These are phyloP conservation scores for Sterna hirundo DNA, from an alignment of 2,113 vertebrate species.

Conservation along the genomic window DNA sequence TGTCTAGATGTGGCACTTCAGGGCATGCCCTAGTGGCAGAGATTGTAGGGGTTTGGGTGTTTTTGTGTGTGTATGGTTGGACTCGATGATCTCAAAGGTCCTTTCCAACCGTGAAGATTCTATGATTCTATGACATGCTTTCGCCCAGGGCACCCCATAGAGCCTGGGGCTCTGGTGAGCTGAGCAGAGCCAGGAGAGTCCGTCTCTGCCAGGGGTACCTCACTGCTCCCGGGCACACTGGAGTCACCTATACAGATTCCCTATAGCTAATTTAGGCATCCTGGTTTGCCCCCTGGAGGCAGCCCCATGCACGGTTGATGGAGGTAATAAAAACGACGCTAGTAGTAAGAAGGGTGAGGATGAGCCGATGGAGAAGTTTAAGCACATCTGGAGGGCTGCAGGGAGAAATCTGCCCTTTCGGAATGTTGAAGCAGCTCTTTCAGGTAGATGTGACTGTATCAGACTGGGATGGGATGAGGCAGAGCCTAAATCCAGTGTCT, in stretches of 20 bases:
- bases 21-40: no score
- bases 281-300: constrained; percentile 66
- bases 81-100: no score
- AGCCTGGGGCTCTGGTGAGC: fast-evolving
- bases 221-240: background rate
- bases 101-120: no score
- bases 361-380: background rate
- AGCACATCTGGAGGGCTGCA: background rate
- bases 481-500: background rate
- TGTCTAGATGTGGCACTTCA: no score
- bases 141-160: background rate
- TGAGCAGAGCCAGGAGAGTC: background rate
- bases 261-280: background rate
- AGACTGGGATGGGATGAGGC: background rate
- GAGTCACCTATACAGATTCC: background rate
- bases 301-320: background rate
- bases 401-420: background rate
- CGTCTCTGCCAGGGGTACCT: fast-evolving
- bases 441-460: background rate
- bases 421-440: background rate
- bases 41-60: no score
- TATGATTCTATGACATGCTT: background rate
- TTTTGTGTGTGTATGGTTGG: no score
- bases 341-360: background rate
- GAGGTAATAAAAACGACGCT: background rate